Evolutionary conservation across 2,797 vertebrate species (phyloP).

Genomic region (Todus mexicanus): DNA sequence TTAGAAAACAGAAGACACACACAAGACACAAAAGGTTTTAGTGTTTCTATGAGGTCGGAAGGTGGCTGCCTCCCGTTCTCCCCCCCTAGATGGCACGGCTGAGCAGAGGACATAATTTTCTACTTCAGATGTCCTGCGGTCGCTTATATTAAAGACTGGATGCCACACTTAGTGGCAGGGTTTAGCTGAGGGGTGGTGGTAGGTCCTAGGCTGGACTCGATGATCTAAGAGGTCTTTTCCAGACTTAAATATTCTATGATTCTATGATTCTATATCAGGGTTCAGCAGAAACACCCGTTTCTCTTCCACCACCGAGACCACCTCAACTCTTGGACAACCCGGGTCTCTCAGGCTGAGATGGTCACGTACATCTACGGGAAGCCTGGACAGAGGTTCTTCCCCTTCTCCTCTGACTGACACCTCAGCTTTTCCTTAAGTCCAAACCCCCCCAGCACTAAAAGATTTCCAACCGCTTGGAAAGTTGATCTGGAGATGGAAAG

Average conservation of each 20-base stretch:
- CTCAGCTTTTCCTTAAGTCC: neutral
- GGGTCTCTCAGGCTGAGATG: neutral
- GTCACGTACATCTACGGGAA: neutral
- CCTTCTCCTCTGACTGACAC: neutral
- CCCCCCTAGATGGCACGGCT: slow-evolving; percentile 24
- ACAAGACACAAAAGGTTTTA: slow-evolving; percentile 46
- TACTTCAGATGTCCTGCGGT: neutral
- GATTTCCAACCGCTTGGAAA: neutral
- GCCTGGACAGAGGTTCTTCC: neutral
- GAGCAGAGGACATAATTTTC: neutral
- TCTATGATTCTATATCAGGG: too few relatives aligned
- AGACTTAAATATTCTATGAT: too few relatives aligned
- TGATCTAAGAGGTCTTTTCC: too few relatives aligned
- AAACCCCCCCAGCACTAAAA: neutral
- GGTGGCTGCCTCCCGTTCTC: neutral
- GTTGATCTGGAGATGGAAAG: neutral
- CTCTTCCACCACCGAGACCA: neutral
- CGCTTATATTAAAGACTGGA: too few relatives aligned
- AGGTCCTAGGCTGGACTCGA: too few relatives aligned
- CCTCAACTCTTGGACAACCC: neutral
- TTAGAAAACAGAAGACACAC: slow-evolving; percentile 48
- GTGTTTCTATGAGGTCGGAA: neutral
- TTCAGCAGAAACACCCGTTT: neutral
- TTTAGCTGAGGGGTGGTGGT: too few relatives aligned
- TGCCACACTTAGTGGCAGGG: too few relatives aligned